Conservation (phyloP, 2,113 vertebrate species). For the Oceanodroma tethys region DNA sequence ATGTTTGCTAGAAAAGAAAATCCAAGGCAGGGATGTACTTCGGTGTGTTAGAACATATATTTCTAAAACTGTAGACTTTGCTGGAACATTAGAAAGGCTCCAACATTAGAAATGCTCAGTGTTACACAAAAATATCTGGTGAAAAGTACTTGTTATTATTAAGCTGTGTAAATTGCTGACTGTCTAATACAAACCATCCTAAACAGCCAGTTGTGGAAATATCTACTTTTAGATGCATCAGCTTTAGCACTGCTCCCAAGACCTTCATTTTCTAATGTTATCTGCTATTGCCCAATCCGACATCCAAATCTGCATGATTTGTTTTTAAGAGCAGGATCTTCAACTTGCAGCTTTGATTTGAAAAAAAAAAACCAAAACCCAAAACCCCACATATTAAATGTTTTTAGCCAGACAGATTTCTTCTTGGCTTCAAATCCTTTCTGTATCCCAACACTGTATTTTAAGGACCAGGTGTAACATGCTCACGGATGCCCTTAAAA, state of each 20-base stretch:
- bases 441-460: neutral
- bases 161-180: neutral
- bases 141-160: neutral
- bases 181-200: neutral
- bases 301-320: neutral
- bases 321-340: neutral
- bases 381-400: neutral
- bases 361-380: too few relatives aligned
- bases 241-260: neutral
- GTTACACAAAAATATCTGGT: neutral
- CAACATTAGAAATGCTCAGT: neutral
- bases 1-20: neutral
- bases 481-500: neutral
- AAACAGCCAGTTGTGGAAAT: neutral
- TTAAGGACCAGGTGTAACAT: neutral
- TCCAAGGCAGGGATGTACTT: neutral
- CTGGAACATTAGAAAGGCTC: neutral
- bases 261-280: neutral
- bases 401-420: neutral
- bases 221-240: neutral
- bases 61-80: neutral
- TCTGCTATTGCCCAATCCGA: neutral
- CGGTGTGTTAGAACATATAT: neutral
- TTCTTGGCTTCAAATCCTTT: neutral
- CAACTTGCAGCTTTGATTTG: neutral